phyloP scores from a whole-genome alignment of 2,797 vertebrate genomes.

The Varecia variegata region DNA sequence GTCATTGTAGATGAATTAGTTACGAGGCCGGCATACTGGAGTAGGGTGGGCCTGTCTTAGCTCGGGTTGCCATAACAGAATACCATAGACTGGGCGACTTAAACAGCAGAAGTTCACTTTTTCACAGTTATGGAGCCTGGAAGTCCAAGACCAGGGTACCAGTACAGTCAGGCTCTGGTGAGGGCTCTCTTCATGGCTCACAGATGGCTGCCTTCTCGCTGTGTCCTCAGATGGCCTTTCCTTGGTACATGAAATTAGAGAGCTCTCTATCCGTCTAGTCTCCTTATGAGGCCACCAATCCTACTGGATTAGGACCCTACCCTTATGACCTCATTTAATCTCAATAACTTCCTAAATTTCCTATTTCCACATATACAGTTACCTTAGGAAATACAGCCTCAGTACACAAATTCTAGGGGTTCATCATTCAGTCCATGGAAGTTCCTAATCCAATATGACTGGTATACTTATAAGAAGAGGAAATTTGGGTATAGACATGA shows the following conservation, averaged over 20 bases:
- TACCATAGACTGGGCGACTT: rapidly evolving
- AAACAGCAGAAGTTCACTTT: neutral
- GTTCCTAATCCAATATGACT: neutral
- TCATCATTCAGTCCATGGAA: neutral
- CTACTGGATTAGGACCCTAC: neutral
- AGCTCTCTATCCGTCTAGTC: neutral
- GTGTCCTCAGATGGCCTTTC: neutral
- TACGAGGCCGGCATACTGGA: neutral
- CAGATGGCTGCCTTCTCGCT: neutral
- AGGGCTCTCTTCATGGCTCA: neutral
- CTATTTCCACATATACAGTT: neutral
- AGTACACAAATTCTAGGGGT: neutral
- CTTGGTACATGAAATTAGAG: neutral
- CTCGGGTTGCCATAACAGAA: neutral
- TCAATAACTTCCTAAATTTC: neutral
- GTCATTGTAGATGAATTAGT: neutral
- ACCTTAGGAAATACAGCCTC: neutral
- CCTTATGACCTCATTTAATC: neutral
- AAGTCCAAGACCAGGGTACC: neutral
- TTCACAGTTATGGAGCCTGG: neutral
- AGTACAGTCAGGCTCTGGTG: neutral
- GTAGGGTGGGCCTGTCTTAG: neutral
- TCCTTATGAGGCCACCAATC: neutral
- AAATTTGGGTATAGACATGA: neutral
- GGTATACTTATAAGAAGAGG: neutral